Base-by-base conservation (phyloP, 2,797 vertebrate genomes). In the Chlorospingus semifuscus region DNA sequence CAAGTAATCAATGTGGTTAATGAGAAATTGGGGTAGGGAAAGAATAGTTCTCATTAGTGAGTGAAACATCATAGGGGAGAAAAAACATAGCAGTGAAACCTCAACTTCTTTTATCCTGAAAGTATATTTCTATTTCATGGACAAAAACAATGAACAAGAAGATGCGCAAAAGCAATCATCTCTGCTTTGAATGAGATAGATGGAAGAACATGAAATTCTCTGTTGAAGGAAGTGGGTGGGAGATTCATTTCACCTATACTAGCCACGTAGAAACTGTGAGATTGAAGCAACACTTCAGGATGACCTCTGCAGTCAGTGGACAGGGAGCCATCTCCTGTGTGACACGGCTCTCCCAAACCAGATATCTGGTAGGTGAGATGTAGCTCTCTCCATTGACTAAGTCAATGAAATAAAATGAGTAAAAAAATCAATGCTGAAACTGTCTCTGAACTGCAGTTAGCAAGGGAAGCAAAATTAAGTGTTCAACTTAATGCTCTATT, bases 391-490 rank as follows among this genome's bases (percentile, higher is more conserved):
- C 50, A 47, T 65, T 83, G 79, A 86, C 42, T 53, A 52, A 88
- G 36, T 60, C 39, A 76, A 21, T 47, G 37, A 90, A 94, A 93
- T 34, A 77, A 95, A 94, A 85, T 34, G 16, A 57, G 18, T 42
- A 18, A 85, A 92, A 95, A 82, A 71, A 63, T 69, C 85, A 68
- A 42, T 87, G 53, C 52, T 50, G n/a, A 87, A 80, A 68, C 52
- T 72, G 53, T 75, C 82, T 94, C 78, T 47, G n/a, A 72, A 71
- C 72, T 94, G 72, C 75, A 89, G 69, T 85, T 88, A 85, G 32
- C 55, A 83, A 91, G 49, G 4, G 42, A 87, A 92, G 72, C 26
- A 95, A 95, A 97, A 92, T 92, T 85, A 93, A 65, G 36, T 27
- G 44, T 93, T 89, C 78, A 71, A 55, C 23, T 89, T 52, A 77